Base-by-base conservation (phyloP, 1,140 invertebrate species). In the Scaptodrosophila lebanonensis region DNA sequence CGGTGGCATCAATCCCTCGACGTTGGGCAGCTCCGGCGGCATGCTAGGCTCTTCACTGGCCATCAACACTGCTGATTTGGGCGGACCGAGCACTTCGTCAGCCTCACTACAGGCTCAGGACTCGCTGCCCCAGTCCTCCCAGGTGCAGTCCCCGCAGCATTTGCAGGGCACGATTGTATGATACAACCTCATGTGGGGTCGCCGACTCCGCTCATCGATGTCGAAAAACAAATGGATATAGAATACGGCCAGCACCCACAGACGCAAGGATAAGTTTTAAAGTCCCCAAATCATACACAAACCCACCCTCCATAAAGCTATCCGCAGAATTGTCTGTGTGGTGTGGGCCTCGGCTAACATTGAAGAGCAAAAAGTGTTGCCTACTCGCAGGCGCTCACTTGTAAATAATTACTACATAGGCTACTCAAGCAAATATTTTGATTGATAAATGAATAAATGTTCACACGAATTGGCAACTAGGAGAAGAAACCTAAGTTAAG, bases 131-230 rank as follows among this genome's bases (percentile, higher is more conserved):
- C 69, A 82, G 32, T 66, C 65, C 15, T 62, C 84, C 22, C 71
- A 88, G 29, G 83, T 88, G 2, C 89, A 91, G 16, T 93, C 93
- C 72, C 91, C 93, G 1, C 93, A 94, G 71, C 92, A 94, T 71
- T 88, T 95, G 51, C 93, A 95, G 87, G 94, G 94, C 60, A 95
- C 94, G 79, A 95, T 95, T 85, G 94, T 95, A 94, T 95, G 93
- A 95, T 94, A 95, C 90, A 92, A 95, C 90, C 92, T 94, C 33
- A 94, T 94, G 93, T 94, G 93, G 93, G 93, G 93, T 91, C 92
- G 93, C 88, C 91, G 93, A 68, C 83, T 87, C 82, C 85, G 85
- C 76, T 87, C 85, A 32, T 83, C 83, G 54, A 82, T 87, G 66
- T 70, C 84, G 48, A 87, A 87, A 57, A 86, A 86, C 54, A 86